phyloP scores from a whole-genome alignment of 1,140 invertebrate genomes.

The Chionoecetes opilio region DNA sequence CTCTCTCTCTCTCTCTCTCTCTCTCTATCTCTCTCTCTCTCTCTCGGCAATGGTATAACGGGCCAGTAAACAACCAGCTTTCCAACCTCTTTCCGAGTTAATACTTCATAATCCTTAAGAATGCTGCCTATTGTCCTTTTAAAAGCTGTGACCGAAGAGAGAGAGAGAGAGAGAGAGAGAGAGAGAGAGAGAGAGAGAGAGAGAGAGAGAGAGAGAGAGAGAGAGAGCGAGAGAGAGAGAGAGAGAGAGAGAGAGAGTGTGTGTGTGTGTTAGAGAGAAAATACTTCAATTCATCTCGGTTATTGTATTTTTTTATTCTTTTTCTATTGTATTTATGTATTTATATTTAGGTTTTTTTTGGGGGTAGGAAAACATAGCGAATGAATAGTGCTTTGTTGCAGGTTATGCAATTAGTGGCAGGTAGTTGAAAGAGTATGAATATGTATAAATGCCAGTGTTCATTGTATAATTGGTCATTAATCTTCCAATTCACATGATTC shows the following conservation, averaged over 20 bases:
- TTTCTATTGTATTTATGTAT: neutral
- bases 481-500: neutral
- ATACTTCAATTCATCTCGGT: neutral
- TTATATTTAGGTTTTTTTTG: neutral
- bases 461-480: conserved; percentile 20
- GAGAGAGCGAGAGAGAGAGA: neutral
- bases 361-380: neutral
- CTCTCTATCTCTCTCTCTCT: too few relatives aligned
- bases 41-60: neutral
- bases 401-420: neutral
- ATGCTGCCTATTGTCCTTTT: neutral
- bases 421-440: neutral
- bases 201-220: neutral
- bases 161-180: neutral
- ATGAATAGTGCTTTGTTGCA: neutral
- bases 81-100: neutral
- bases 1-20: too few relatives aligned
- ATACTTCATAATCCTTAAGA: conserved; percentile 9
- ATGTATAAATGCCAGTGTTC: conserved; percentile 20
- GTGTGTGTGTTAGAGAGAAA: too few relatives aligned
- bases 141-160: neutral
- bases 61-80: neutral
- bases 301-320: neutral
- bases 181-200: neutral
- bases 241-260: neutral